Base-by-base conservation (phyloP, 2,888 invertebrate species). In the Homarus gammarus region DNA sequence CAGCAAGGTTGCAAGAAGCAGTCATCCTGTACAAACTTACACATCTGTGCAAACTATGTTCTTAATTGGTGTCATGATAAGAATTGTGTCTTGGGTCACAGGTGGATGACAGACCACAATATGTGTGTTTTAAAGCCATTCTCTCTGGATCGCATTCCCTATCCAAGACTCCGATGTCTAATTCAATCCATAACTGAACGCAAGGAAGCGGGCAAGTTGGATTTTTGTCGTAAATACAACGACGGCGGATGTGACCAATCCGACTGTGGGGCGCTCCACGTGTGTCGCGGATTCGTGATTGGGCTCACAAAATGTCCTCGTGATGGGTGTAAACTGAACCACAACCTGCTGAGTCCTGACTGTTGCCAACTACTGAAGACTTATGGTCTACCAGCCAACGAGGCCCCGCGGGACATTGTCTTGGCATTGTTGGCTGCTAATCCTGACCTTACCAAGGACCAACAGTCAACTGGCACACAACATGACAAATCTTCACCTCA, bases 81-180 rank as follows among this genome's bases (percentile, higher is more conserved):
- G 27, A n/a, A 40, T 2, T 90, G 90, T 56, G 64, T 83, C n/a
- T 51, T 86, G 5, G 90, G 90, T 27, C 90, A 90, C 72, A 77
- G 49, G 31, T 86, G 82, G 82, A 49, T 56, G 36, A 90, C 90
- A 22, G 77, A 90, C 36, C 90, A 90, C 77, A 90, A 90, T 70
- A 38, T 68, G n/a, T 10, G 49, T 27, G 64, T 83, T 27, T 61
- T 90, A n/a, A 64, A 49, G 36, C 15, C 8, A 33, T 82, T 87
- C 61, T 56, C 36, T 27, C 44, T 90, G 40, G 75, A 87, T 27
- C 36, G 31, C 15, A n/a, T 90, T 22, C 49, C 49, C 10, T 22
- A 31, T 1, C n/a, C 6, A 70, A 12, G 18, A 5, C 78, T 90
- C 1, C 77, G 51, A 1, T 18, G 38, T 12, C 51, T 90, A 36